Evolutionary conservation across 1,140 invertebrate species (phyloP), one percentile per base, ranked within the genome.

Genomic region (Drosophila paulistorum): DNA sequence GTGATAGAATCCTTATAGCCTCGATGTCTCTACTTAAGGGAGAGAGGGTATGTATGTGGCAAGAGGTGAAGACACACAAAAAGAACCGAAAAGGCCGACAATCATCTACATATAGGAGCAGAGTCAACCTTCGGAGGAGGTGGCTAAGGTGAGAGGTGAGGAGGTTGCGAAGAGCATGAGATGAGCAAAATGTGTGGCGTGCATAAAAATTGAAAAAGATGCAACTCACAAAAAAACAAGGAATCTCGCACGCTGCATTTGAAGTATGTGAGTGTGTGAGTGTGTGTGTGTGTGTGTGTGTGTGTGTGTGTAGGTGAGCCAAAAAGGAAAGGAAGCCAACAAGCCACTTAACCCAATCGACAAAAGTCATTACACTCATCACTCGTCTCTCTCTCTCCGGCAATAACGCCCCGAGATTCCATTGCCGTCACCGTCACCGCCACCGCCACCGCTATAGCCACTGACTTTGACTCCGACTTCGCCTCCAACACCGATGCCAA

Each of bases 351-450:
- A 87, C 84, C 84, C 84, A 89, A 87, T 89, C 84, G 84, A 87
- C 84, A 87, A 87, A 89, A 87, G 84, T 89, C 84, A 89, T 87
- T 87, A 87, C 84, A 90, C 84, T 87, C 84, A 85, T 87, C 84
- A 87, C 80, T 84, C 65, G 54, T 41, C 54, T 20, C 64, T 48
- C 20, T 10, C 9, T 39, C 20, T 13, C 69, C 26, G 30, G 14
- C 30, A 33, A 59, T 30, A 37, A 59, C 30, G 45, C 45, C 45
- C 45, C 17, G 2, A 48, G 45, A 48, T 20, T 48, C 7, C 45
- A 48, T 20, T 23, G 48, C 11, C 26, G 26, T 26, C 17, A 17
- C 26, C 26, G 26, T 30, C 30, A 26, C 11, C n/a, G 35, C 30
- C 30, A 26, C 11, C n/a, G 35, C 30, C 23, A 17, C 65, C 7